These are phyloP conservation scores for Eptatretus atami DNA, from an alignment of 2,797 vertebrate species.

Conservation along the genomic window DNA sequence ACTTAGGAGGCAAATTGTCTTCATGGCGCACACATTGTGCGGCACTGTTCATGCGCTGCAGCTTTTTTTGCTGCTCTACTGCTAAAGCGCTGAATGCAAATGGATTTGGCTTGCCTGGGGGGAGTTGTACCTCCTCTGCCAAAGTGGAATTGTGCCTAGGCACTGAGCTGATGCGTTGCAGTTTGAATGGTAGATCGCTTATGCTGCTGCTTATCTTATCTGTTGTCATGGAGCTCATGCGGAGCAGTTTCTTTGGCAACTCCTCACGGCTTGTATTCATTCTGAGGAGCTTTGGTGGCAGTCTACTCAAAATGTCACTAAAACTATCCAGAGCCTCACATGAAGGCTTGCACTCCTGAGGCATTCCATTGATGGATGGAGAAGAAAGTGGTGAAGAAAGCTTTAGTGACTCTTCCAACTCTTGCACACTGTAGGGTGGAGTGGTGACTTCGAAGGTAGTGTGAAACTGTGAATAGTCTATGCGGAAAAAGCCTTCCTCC, in stretches of 20 bases:
- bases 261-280: constrained; percentile 27
- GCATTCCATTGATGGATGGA: constrained; percentile 21
- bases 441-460: constrained; percentile 43
- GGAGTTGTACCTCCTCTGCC: constrained; percentile 20
- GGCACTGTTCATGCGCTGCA: constrained; percentile 13
- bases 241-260: constrained; percentile 15
- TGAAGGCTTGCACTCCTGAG: constrained; percentile 9
- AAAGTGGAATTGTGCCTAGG: constrained; percentile 17
- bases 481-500: constrained; percentile 49
- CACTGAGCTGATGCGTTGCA: constrained; percentile 21
- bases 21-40: constrained; percentile 16
- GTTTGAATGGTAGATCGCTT: constrained; percentile 25
- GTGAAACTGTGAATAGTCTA: constrained; percentile 59
- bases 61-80: constrained; percentile 13
- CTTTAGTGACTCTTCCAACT: constrained; percentile 33
- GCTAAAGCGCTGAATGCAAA: constrained; percentile 9
- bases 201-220: constrained; percentile 24
- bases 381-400: constrained; percentile 18
- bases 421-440: constrained; percentile 37
- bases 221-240: constrained; percentile 17
- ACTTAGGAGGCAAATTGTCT: constrained; percentile 28
- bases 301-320: constrained; percentile 10
- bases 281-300: constrained; percentile 32
- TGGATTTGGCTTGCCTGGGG: constrained; percentile 10
- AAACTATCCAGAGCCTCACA: not conserved